Conservation (phyloP, 2,113 vertebrate genomes). For the Ctenodactylus gundi region DNA sequence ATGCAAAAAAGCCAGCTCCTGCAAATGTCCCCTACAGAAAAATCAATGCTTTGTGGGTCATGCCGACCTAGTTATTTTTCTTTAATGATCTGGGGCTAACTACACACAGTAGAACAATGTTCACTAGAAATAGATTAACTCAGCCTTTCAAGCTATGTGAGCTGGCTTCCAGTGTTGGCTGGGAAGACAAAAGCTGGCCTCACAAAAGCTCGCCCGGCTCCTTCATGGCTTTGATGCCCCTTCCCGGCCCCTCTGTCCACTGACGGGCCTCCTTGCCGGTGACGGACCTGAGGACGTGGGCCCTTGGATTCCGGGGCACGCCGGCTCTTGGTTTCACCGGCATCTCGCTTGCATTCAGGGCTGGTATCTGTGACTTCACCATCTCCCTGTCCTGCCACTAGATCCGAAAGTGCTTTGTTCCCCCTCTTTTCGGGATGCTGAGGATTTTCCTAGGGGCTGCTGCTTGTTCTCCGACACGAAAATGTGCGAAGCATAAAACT, state of each 20-base stretch:
- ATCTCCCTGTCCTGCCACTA: constrained; percentile 79
- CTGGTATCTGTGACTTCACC: constrained; percentile 80
- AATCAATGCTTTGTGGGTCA: constrained; percentile 33
- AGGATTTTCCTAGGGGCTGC: constrained; percentile 80
- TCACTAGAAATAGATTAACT: constrained; percentile 68
- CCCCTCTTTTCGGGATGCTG: constrained; percentile 79
- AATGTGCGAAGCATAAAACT: constrained; percentile 91
- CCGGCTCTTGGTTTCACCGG: constrained; percentile 72
- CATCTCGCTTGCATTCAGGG: constrained; percentile 83
- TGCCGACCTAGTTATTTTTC: constrained; percentile 64
- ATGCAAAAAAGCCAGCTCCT: neutral
- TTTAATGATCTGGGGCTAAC: constrained; percentile 57
- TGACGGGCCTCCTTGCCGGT: constrained; percentile 53
- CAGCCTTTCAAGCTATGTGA: constrained; percentile 45
- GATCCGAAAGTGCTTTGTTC: constrained; percentile 85
- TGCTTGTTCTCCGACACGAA: constrained; percentile 90
- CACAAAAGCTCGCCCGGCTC: constrained; percentile 58
- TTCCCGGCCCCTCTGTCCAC: constrained; percentile 53
- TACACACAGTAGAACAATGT: constrained; percentile 51
- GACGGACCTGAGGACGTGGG: constrained; percentile 74
- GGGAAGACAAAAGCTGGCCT: constrained; percentile 53
- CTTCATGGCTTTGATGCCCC: constrained; percentile 64
- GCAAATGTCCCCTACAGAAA: neutral
- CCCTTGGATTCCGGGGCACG: constrained; percentile 65
- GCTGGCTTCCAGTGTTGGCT: constrained; percentile 48